phyloP scores from a whole-genome alignment of 2,797 vertebrate species.

The Sparus aurata region DNA sequence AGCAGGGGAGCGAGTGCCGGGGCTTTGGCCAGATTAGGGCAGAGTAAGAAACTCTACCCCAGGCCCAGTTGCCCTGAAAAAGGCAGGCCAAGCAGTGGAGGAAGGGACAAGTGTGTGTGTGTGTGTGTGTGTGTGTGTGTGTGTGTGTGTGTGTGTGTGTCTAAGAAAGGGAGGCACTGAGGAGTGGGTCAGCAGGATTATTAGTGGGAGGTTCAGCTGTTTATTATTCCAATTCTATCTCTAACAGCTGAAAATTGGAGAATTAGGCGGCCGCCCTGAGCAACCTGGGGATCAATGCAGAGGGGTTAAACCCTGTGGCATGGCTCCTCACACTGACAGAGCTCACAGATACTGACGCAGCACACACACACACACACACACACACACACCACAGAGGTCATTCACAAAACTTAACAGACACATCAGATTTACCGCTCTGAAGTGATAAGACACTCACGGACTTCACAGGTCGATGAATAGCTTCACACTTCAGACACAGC shows the following conservation, averaged over 20 bases:
- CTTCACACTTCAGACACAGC: constrained; percentile 59
- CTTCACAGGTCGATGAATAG: constrained; percentile 70
- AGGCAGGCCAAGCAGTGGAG: constrained; percentile 63
- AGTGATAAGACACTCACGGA: constrained; percentile 79
- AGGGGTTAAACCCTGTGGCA: constrained; percentile 84
- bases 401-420: constrained; percentile 82
- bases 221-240: constrained; percentile 91
- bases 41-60: constrained; percentile 81
- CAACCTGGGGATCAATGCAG: constrained; percentile 81
- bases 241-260: constrained; percentile 90
- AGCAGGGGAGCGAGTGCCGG: constrained; percentile 56
- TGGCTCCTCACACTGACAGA: constrained; percentile 69
- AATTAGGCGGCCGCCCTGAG: constrained; percentile 82
- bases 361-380: constrained; percentile 23
- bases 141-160: constrained; percentile 42
- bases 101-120: constrained; percentile 56
- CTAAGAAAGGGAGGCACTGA: constrained; percentile 11
- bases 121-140: constrained; percentile 37
- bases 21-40: constrained; percentile 82
- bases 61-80: constrained; percentile 78
- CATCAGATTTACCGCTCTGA: constrained; percentile 82
- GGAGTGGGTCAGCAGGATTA: constrained; percentile 77
- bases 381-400: constrained; percentile 66
- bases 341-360: constrained; percentile 75
- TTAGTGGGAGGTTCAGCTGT: constrained; percentile 88